Percentiles rank a stretch among this genome's conserved stretches.
Conservation (phyloP, 2,888 invertebrate genomes). For the Tetragonisca angustula region DNA sequence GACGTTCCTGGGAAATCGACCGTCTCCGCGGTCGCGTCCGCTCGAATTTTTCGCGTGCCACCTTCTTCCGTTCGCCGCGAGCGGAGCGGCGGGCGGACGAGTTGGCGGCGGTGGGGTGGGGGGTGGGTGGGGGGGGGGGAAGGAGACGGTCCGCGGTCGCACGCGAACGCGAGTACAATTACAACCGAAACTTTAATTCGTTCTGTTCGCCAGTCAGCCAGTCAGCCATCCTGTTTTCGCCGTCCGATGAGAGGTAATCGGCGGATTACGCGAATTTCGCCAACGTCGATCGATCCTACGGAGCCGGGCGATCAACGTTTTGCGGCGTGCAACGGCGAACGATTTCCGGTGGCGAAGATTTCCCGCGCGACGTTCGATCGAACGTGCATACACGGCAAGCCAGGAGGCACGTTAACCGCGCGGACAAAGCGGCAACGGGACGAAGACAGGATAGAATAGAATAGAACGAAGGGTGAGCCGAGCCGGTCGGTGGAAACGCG, state of each 20-base stretch:
- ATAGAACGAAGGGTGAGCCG: background rate
- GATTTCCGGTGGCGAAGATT: constrained; percentile 13
- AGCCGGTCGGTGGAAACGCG: constrained; percentile 1
- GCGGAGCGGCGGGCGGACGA: background rate
- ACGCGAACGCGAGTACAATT: constrained; percentile 56
- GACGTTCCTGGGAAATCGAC: background rate
- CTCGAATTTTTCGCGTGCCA: constrained; percentile 36
- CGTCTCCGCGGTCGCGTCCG: background rate
- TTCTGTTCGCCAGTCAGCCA: constrained; percentile 26
- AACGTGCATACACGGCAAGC: background rate
- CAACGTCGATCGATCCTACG: constrained; percentile 8
- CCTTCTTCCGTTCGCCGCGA: background rate
- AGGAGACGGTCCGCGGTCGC: constrained; percentile 17
- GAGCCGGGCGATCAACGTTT: background rate
- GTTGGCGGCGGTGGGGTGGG: background rate
- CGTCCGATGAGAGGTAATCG: constrained; percentile 38
- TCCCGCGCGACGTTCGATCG: constrained; percentile 25
- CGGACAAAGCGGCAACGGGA: background rate
- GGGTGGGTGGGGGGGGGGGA: no score
- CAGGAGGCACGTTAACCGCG: background rate
- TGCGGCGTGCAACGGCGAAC: background rate
- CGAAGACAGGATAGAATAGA: background rate
- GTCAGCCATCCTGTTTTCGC: no score
- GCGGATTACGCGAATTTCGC: constrained; percentile 32
- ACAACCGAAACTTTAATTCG: constrained; percentile 54